Conservation (phyloP, 2,888 invertebrate species). For the Frankliniella intonsa region DNA sequence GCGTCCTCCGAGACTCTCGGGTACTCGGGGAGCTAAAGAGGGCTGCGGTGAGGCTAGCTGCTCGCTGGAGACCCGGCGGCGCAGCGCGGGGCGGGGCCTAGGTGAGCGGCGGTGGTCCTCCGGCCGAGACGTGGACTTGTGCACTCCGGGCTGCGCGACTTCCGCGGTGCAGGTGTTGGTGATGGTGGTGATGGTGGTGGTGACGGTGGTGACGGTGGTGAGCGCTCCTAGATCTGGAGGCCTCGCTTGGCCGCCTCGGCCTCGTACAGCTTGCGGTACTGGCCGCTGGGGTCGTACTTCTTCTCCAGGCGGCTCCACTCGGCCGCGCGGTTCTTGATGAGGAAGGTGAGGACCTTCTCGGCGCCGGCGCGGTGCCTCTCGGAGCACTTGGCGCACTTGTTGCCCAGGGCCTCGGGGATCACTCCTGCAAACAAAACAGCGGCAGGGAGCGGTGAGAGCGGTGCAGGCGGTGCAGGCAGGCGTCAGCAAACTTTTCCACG, state of each 20-base stretch:
- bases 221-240: neutral
- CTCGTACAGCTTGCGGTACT: constrained; percentile 29
- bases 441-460: too few species aligned
- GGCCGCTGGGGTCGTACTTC: constrained; percentile 38
- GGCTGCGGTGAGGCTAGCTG: too few species aligned
- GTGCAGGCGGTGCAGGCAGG: too few species aligned
- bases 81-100: too few species aligned
- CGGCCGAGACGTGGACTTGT: too few species aligned
- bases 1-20: too few species aligned
- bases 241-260: neutral
- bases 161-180: neutral
- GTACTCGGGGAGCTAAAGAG: too few species aligned
- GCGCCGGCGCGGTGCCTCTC: constrained; percentile 36
- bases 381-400: constrained; percentile 36
- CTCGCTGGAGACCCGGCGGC: too few species aligned
- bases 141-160: too few species aligned
- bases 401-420: constrained; percentile 37
- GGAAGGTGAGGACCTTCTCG: constrained; percentile 35
- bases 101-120: too few species aligned
- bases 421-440: constrained; percentile 33
- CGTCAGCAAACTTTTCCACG: neutral
- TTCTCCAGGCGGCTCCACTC: constrained; percentile 36
- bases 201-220: neutral
- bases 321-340: constrained; percentile 36
- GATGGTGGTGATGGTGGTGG: neutral